Percentiles rank a stretch among this genome's conserved stretches.
phyloP scores from a whole-genome alignment of 1,140 invertebrate genomes.

The Parapsyche elsis region DNA sequence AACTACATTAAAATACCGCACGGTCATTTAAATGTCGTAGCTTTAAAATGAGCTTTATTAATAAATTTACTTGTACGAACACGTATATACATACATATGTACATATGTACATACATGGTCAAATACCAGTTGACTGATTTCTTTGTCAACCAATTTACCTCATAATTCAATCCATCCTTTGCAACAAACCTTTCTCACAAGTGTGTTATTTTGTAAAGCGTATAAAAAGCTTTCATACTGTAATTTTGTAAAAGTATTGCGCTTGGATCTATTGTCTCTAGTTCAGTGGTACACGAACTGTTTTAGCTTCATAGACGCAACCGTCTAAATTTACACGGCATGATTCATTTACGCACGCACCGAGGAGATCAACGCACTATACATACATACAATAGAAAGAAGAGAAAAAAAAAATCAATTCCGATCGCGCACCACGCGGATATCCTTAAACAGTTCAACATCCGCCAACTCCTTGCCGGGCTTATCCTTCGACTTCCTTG shows the following conservation, averaged over 20 bases:
- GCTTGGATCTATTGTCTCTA: neutral
- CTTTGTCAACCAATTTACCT: slow-evolving; percentile 11
- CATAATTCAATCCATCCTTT: too few relatives aligned
- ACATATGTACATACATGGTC: neutral
- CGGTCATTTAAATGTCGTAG: too few relatives aligned
- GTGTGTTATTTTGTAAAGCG: too few relatives aligned
- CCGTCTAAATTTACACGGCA: neutral
- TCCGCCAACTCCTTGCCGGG: neutral
- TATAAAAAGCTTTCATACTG: too few relatives aligned
- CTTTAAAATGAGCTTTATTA: too few relatives aligned
- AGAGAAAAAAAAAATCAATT: neutral
- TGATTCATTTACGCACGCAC: neutral
- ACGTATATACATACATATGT: neutral
- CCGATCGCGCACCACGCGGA: neutral
- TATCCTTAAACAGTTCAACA: neutral
- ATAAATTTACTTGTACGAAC: neutral
- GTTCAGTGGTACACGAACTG: neutral
- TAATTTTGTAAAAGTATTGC: too few relatives aligned
- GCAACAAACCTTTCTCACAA: too few relatives aligned
- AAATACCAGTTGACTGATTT: neutral
- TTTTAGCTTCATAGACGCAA: neutral
- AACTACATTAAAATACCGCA: too few relatives aligned
- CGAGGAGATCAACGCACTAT: slow-evolving; percentile 4
- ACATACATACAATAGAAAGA: neutral
- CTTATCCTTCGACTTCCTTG: neutral